Base-by-base conservation (phyloP, 2,113 vertebrate genomes). In the Rhipidura dahli region DNA sequence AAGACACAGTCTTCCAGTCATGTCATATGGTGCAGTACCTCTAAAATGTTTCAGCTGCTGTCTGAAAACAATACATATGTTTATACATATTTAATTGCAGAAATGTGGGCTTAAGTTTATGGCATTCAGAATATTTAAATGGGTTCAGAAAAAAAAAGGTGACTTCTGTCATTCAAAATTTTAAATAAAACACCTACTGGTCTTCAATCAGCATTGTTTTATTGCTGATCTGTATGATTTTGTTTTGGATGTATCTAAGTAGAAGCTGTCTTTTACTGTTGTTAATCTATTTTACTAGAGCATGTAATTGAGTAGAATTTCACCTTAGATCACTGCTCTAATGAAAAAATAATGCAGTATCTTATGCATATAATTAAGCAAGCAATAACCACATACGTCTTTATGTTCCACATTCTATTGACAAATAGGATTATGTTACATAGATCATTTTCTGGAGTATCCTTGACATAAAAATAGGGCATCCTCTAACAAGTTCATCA, bases 101-200 rank as follows among this genome's bases (percentile, higher is more conserved):
- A 88, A 9, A 13, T 68, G 6, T 19, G 45, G 13, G 40, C 4
- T 69, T 35, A 33, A 4, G 2, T 35, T 92, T 59, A 35, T 72
- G 13, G 37, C 4, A 60, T 51, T 69, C 15, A 49, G 45, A 86
- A 83, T 31, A 61, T 37, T 83, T 80, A 37, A 94, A 73, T 30
- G 5, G 1, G 0, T 77, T 83, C 9, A 7, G 7, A 10, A 9
- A 6, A 31, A 54, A 78, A 68, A 8, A 11, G 54, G 1, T 50
- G 42, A 42, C 16, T 78, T 69, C 10, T 73, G 23, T 26, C 7
- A 11, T 71, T 89, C 63, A 69, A 71, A 78, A 75, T 73, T 77
- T 81, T 11, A 80, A 93, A 71, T 28, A 17, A 87, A 53, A 83
- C 61, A 50, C 2, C 6, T 81, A 13, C 14, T 17, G 4, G 10